phyloP scores from a whole-genome alignment of 2,113 vertebrate genomes.

The Macquaria ambigua region DNA sequence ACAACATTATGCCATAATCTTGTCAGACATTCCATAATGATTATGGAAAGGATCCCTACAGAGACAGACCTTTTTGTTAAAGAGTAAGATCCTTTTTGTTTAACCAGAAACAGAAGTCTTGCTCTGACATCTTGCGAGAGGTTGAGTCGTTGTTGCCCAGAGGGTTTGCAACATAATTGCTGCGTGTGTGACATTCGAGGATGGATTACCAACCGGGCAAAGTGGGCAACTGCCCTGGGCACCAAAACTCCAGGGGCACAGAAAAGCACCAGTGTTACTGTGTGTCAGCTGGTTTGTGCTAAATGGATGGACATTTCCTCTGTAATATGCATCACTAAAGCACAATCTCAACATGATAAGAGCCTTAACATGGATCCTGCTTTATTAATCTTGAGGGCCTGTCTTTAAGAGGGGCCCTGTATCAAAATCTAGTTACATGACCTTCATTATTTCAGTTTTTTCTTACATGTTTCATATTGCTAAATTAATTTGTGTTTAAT shows the following conservation, averaged over 20 bases:
- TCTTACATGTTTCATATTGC: neutral
- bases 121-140: too few relatives aligned
- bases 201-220: neutral
- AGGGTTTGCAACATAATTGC: too few relatives aligned
- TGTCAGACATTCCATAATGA: too few relatives aligned
- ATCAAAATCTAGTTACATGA: neutral
- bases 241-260: neutral
- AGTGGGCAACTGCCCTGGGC: neutral
- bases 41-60: too few relatives aligned
- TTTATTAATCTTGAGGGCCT: neutral
- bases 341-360: neutral
- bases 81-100: too few relatives aligned
- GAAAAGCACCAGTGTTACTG: neutral
- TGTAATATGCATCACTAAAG: neutral
- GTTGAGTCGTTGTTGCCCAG: too few relatives aligned
- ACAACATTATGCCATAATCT: too few relatives aligned
- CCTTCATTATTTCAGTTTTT: neutral
- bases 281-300: neutral
- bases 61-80: too few relatives aligned
- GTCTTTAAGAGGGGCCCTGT: neutral
- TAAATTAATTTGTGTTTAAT: neutral
- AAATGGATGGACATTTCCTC: neutral
- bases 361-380: neutral
- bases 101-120: too few relatives aligned
- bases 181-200: neutral